Base-by-base conservation (phyloP, 2,113 vertebrate species). In the Pelecanoides urinatrix region DNA sequence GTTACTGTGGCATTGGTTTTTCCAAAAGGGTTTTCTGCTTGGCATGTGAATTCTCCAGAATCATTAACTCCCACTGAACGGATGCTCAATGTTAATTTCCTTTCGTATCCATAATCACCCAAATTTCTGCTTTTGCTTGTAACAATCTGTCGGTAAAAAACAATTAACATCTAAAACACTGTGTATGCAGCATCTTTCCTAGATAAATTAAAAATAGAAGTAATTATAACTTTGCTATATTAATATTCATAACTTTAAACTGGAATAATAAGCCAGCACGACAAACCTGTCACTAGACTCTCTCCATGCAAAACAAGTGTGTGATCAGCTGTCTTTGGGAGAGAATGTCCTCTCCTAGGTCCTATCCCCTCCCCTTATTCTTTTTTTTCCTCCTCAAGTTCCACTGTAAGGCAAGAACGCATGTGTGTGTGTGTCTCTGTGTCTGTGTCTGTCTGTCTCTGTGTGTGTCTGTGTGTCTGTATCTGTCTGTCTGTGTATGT, bases 31-130 rank as follows among this genome's bases (percentile, higher is more conserved):
- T 99, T 99, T 97, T 93, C 90, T 53, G 99, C 99, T 87, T 99
- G 98, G 97, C 99, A 99, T n/a, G 90, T 98, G 98, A 99, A 99
- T 75, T 96, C 98, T 87, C 99, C 99, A 22, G 98, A 97, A 89
- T 99, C 99, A 84, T 97, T 98, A 52, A 97, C 98, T 82, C 94
- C 97, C 92, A 99, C 99, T 34, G 98, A 97, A 63, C 75, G 85
- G 91, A 99, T 98, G 77, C 96, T 98, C 93, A 99, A 79, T 5
- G 92, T 98, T 95, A 98, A 96, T 91, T 98, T 98, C 86, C 96
- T 98, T 78, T 98, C 95, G 23, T 99, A 99, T 72, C 93, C 88
- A 90, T 97, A 98, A 97, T 98, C 94, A 92, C 97, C 94, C 66
- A 88, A 80, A 96, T 98, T 97, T 95, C 97, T 96, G 97, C 98